phyloP scores from a whole-genome alignment of 1,140 invertebrate species.

The Saccostrea cuccullata region DNA sequence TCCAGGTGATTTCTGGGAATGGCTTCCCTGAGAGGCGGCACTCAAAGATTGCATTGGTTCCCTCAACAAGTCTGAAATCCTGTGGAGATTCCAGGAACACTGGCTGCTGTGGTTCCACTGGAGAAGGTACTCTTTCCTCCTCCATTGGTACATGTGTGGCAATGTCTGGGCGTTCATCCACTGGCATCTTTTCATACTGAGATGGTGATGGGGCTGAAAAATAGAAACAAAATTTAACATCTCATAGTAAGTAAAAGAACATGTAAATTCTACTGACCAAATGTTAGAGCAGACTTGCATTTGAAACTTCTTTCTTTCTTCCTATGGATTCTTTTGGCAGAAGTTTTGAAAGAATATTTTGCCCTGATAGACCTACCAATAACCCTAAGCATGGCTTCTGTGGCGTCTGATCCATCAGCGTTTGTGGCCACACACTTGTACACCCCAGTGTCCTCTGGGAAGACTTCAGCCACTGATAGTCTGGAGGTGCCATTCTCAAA shows the following conservation, averaged over 20 bases:
- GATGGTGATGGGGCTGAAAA: slow-evolving; percentile 51
- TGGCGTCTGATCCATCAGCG: slow-evolving; percentile 87
- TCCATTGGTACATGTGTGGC: slow-evolving; percentile 50
- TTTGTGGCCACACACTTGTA: slow-evolving; percentile 95
- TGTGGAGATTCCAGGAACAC: slow-evolving; percentile 82
- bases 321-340: not conserved
- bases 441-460: slow-evolving; percentile 95
- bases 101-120: slow-evolving; percentile 67
- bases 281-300: too few species aligned
- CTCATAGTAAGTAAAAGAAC: too few species aligned
- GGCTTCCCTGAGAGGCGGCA: slow-evolving; percentile 79
- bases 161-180: slow-evolving; percentile 25
- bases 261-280: too few species aligned
- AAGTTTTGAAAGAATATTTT: not conserved
- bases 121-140: slow-evolving; percentile 58
- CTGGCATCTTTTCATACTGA: slow-evolving; percentile 38
- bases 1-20: slow-evolving; percentile 79
- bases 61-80: slow-evolving; percentile 70
- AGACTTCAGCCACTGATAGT: slow-evolving; percentile 94
- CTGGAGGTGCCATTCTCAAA: slow-evolving; percentile 79
- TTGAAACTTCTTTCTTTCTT: not conserved
- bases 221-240: not conserved
- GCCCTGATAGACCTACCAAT: slow-evolving; percentile 65
- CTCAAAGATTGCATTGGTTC: slow-evolving; percentile 76
- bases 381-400: slow-evolving; percentile 70